These are phyloP conservation scores for Nasonovia ribisnigri DNA, from an alignment of 2,888 invertebrate species.

Conservation along the genomic window DNA sequence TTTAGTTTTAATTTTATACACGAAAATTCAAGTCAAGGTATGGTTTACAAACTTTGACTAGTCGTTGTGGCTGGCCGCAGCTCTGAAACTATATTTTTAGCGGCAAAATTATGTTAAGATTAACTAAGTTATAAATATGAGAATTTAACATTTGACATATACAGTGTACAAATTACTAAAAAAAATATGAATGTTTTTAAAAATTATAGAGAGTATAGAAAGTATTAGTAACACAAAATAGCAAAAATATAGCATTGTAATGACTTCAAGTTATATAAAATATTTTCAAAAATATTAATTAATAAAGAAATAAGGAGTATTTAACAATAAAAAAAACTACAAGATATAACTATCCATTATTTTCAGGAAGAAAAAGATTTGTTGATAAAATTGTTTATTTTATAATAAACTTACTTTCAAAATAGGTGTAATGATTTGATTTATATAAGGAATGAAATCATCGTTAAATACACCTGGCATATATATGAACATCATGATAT, in stretches of 20 bases:
- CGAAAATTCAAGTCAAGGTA: background rate
- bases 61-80: background rate
- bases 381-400: background rate
- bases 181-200: background rate
- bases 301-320: background rate
- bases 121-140: background rate
- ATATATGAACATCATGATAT: constrained; percentile 99
- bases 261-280: background rate
- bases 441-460: constrained; percentile 95
- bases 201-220: no score
- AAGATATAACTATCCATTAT: background rate
- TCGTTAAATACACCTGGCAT: constrained; percentile 97
- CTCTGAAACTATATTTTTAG: background rate
- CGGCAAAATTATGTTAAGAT: background rate
- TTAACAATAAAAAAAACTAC: background rate
- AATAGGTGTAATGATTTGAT: constrained; percentile 96
- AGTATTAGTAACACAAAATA: no score
- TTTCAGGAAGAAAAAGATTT: background rate
- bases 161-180: background rate
- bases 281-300: background rate
- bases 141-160: background rate
- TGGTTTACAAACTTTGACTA: background rate
- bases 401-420: constrained; percentile 74
- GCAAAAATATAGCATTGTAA: background rate
- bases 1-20: no score